These are phyloP conservation scores for Smithornis capensis DNA, from an alignment of 2,113 vertebrate species.

Conservation along the genomic window DNA sequence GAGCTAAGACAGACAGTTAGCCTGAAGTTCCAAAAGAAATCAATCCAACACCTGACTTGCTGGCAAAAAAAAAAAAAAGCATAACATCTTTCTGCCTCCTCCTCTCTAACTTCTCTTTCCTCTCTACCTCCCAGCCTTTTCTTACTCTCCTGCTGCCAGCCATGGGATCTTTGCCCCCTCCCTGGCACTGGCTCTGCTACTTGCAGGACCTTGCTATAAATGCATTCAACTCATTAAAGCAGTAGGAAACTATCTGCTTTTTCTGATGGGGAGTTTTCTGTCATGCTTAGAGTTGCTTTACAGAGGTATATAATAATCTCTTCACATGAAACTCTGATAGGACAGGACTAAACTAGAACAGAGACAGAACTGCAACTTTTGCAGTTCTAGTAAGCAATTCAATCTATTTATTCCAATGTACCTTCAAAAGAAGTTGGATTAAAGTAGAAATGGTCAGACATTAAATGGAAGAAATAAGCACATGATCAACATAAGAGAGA, in stretches of 20 bases:
- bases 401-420: background rate
- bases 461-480: background rate
- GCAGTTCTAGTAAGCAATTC: background rate
- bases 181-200: background rate
- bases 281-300: background rate
- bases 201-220: background rate
- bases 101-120: background rate
- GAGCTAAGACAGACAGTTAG: background rate
- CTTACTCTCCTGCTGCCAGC: background rate
- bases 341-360: background rate
- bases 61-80: background rate
- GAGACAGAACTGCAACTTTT: background rate
- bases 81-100: background rate
- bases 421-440: background rate
- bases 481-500: background rate
- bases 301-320: background rate
- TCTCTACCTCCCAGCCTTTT: background rate
- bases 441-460: background rate
- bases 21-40: slow-evolving; percentile 5
- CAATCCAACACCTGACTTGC: background rate
- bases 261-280: background rate
- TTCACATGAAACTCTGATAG: background rate
- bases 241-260: background rate
- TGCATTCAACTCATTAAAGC: background rate
- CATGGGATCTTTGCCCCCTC: accelerated